Evolutionary conservation across 2,888 invertebrate genomes (phyloP), one percentile per base, ranked within the genome.

Genomic region (Neoitamus cyanurus): DNA sequence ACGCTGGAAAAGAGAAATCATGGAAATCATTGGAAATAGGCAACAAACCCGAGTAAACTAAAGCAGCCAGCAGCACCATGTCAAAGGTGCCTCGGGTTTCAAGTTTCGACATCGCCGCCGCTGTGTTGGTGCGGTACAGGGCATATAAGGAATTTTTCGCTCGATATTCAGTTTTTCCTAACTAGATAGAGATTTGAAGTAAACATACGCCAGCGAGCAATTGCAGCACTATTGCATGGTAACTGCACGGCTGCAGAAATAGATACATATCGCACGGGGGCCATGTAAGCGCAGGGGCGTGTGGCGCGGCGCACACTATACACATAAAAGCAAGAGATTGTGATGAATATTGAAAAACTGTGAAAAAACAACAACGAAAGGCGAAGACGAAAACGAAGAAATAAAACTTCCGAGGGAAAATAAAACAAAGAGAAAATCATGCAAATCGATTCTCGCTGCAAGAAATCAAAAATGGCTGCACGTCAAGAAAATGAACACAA

Each of bases 91-190:
- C n/a, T 25, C 25, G 75, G n/a, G 42, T 75, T 37, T 75, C 75
- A 48, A 48, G 48, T 78, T 78, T 77, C 75, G 75, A 34, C 73
- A 13, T 78, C 46, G 15, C 5, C 31, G 31, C 42, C 3, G 31
- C 28, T 31, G 31, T 25, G 20, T 31, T 48, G 6, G 30, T 46
- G 28, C 31, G 11, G 58, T 78, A 15, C 20, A 58, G 48, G 58
- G 78, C 30, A 78, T 78, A 78, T 78, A 78, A 78, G 58, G 78
- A 78, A 78, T 78, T 78, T 48, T 78, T 42, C 58, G 78, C 78
- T 78, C 48, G 31, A 78, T 78, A 78, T 78, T 78, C 78, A 48
- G 48, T 31, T 78, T 78, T 78, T 78, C 20, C 78, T 48, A 78
- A 78, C 48, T 78, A 78, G 48, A 46, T 46, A 78, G 48, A 78